Evolutionary conservation across 2,888 invertebrate genomes (phyloP).

Genomic region (Orgyia antiqua): DNA sequence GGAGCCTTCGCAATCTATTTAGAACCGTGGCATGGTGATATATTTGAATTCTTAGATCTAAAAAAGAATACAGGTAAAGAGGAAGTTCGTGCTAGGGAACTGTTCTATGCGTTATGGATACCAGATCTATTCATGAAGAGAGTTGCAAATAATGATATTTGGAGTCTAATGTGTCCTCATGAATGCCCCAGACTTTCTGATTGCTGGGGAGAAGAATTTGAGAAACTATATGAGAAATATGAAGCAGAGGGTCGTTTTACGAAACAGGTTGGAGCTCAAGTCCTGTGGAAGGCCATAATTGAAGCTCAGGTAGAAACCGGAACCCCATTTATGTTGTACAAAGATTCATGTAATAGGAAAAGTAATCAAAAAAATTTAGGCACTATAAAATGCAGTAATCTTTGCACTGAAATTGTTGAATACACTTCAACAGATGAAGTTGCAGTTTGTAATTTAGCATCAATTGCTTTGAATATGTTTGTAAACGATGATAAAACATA

Average conservation of each 20-base stretch:
- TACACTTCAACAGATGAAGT: slow-evolving; percentile 96
- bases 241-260: slow-evolving; percentile 87
- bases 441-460: slow-evolving; percentile 98
- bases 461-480: slow-evolving; percentile 97
- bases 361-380: slow-evolving; percentile 99
- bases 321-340: slow-evolving; percentile 97
- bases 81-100: slow-evolving; percentile 94
- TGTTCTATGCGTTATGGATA: slow-evolving; percentile 98
- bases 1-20: slow-evolving; percentile 98
- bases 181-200: slow-evolving; percentile 94
- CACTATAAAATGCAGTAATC: slow-evolving; percentile 98
- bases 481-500: slow-evolving; percentile 87
- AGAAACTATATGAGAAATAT: slow-evolving; percentile 90
- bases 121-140: slow-evolving; percentile 99
- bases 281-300: slow-evolving; percentile 95
- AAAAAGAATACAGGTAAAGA: slow-evolving; percentile 98
- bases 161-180: slow-evolving; percentile 99
- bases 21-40: slow-evolving; percentile 99
- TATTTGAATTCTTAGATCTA: slow-evolving; percentile 96
- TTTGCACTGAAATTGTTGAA: slow-evolving; percentile 98
- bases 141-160: slow-evolving; percentile 88
- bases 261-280: slow-evolving; percentile 87
- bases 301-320: slow-evolving; percentile 98
- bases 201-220: slow-evolving; percentile 97
- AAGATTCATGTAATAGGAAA: slow-evolving; percentile 97